Base-by-base conservation (phyloP, 2,113 vertebrate genomes). In the Tretioscincus oriximinensis region DNA sequence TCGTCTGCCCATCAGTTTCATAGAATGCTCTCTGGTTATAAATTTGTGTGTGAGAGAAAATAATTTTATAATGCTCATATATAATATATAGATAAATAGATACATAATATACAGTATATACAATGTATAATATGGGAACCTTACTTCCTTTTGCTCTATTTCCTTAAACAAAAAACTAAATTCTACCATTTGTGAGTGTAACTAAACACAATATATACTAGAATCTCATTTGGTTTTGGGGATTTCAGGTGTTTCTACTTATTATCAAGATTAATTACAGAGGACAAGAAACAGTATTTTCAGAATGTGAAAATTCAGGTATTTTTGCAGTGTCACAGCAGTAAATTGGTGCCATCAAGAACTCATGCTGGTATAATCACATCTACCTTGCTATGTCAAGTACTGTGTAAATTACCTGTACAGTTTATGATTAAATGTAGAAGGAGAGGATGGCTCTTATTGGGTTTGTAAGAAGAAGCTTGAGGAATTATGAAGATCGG, bases 261-360 rank as follows among this genome's bases (percentile, higher is more conserved):
- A 76, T 10, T n/a, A 61, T 86, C 35, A 73, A 18, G 18, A 84
- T 80, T 91, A 88, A 88, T 86, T 90, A 77, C 29, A 28, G 78
- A 74, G 85, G 71, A 80, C 18, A 78, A 84, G 51, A 68, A 71
- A 31, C 80, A 91, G 76, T 63, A 28, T 88, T 92, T 91, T 89
- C 71, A 20, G 24, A 28, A 78, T 88, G 35, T 77, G 75, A 90
- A 88, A 0, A 68, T 83, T 76, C 73, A 78, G 71, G 28, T 67
- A 76, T 76, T 84, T 73, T 88, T 82, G 77, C 63, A 41, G 8
- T 73, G 49, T 80, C 82, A 85, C 83, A 92, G 76, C 60, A 90
- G 70, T 90, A 93, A 91, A 92, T 89, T 83, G 92, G 86, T 86
- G 66, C 9, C 71, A 79, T 88, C 41, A 81, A 85, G 61, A 92